A percentile compares a stretch with the other conserved stretches of the same genome.
phyloP scores from a whole-genome alignment of 1,140 invertebrate genomes.

The Platorchestia sp. region DNA sequence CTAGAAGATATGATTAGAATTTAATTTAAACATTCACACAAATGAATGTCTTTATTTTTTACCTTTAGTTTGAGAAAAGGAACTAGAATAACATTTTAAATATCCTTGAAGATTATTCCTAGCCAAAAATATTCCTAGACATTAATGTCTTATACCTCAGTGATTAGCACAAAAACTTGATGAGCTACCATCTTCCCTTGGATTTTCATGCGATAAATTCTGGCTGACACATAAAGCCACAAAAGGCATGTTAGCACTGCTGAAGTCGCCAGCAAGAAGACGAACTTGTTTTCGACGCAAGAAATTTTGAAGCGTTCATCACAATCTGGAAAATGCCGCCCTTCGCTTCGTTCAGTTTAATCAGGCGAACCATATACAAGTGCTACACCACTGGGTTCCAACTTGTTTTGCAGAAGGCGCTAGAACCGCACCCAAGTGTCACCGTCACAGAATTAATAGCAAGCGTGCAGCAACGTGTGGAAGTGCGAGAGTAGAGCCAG shows the following conservation, averaged over 20 bases:
- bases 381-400: not conserved
- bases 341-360: not conserved
- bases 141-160: not conserved
- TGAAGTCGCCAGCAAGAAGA: not conserved
- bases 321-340: not conserved
- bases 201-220: not conserved
- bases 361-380: not conserved
- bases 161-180: not conserved
- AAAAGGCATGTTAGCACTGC: not conserved
- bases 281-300: not conserved
- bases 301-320: not conserved
- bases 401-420: not conserved
- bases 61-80: not conserved
- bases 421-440: not conserved
- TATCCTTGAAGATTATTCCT: not conserved
- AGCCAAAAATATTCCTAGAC: not conserved
- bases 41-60: not conserved
- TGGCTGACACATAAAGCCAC: not conserved
- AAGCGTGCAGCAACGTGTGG: not conserved
- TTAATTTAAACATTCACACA: not conserved
- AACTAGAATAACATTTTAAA: not conserved
- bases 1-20: not conserved
- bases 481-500: not conserved
- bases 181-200: not conserved
- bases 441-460: not conserved